phyloP scores from a whole-genome alignment of 2,888 invertebrate species.

The Drosophila borborema region DNA sequence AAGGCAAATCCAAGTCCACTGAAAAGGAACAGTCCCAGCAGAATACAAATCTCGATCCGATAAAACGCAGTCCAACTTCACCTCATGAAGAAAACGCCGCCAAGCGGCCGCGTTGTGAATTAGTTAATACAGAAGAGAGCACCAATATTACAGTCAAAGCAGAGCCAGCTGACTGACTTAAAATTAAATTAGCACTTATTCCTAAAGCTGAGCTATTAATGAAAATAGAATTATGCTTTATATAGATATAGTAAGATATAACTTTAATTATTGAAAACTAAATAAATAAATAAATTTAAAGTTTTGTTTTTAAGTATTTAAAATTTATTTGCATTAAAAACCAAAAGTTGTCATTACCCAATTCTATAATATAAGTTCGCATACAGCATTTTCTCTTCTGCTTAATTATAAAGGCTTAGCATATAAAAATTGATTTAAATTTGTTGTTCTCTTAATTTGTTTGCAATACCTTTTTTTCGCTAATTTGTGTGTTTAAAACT shows the following conservation, averaged over 20 bases:
- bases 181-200: background rate
- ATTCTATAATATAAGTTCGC: constrained; percentile 41
- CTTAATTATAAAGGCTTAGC: constrained; percentile 67
- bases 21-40: background rate
- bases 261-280: no score
- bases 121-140: constrained; percentile 14
- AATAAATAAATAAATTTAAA: background rate
- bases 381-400: constrained; percentile 28
- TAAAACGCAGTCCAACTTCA: constrained; percentile 40
- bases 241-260: no score
- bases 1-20: constrained; percentile 14
- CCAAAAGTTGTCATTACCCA: constrained; percentile 59
- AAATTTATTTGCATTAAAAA: constrained; percentile 74
- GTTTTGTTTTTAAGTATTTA: constrained; percentile 40
- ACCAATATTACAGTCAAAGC: constrained; percentile 21
- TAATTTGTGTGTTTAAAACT: constrained; percentile 47
- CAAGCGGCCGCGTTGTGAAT: constrained; percentile 54
- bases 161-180: constrained; percentile 12
- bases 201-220: background rate
- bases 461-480: constrained; percentile 50
- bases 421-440: constrained; percentile 65
- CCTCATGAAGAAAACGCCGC: constrained; percentile 35
- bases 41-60: background rate
- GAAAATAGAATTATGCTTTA: background rate
- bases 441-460: constrained; percentile 44